Conservation (phyloP, 2,888 invertebrate genomes). For the Sinodicranocentrus sp. region DNA sequence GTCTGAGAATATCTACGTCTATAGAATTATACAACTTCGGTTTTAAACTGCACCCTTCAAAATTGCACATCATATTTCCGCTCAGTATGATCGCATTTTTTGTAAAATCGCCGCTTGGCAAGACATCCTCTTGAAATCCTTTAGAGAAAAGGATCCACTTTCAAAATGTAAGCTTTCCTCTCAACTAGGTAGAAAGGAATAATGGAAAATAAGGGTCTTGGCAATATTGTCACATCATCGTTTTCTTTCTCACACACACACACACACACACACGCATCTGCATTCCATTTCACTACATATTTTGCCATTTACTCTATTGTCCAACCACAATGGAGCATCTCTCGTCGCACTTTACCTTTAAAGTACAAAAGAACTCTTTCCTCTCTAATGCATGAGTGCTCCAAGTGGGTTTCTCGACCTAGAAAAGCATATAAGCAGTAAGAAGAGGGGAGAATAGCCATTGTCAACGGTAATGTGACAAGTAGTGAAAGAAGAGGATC, state of each 20-base stretch:
- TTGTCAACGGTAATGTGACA: conserved; percentile 31
- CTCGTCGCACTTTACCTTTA: conserved; percentile 12
- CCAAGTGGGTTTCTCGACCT: conserved; percentile 3
- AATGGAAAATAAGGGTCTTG: conserved; percentile 33
- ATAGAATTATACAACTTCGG: too few relatives aligned
- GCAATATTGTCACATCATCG: conserved; percentile 57
- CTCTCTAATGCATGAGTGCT: conserved; percentile 24
- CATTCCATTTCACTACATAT: conserved; percentile 57
- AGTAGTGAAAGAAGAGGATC: background rate
- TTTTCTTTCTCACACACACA: conserved; percentile 39
- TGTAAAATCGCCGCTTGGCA: too few relatives aligned
- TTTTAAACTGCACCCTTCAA: too few relatives aligned
- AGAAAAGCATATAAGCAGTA: conserved; percentile 18
- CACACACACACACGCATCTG: too few relatives aligned
- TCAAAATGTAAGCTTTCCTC: background rate
- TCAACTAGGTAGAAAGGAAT: conserved; percentile 6
- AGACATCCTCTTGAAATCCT: too few relatives aligned
- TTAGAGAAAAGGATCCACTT: too few relatives aligned
- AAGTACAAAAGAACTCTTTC: conserved; percentile 23
- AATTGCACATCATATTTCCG: too few relatives aligned
- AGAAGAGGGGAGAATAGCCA: conserved; percentile 21
- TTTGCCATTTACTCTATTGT: conserved; percentile 51
- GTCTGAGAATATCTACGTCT: too few relatives aligned
- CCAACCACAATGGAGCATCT: conserved; percentile 20
- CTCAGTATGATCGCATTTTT: too few relatives aligned